Evolutionary conservation across 2,888 invertebrate genomes (phyloP).

Genomic region (Cyclophora punctaria): DNA sequence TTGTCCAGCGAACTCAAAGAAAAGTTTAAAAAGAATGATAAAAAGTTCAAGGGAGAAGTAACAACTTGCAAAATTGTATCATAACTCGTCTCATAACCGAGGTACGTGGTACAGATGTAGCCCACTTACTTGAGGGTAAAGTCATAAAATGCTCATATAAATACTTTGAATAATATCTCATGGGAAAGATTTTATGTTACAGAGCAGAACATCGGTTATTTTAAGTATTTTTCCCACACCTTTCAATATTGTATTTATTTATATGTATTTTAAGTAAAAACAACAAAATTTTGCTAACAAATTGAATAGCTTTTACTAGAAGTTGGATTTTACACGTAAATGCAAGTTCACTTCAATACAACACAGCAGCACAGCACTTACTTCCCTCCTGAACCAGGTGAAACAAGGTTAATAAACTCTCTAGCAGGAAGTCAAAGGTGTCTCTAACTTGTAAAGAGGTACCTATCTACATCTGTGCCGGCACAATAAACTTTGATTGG

Average conservation of each 20-base stretch:
- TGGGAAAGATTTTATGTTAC: no score
- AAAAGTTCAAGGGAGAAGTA: conserved; percentile 10
- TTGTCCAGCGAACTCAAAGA: background rate
- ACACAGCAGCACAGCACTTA: background rate
- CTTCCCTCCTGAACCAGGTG: background rate
- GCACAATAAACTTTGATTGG: conserved; percentile 48
- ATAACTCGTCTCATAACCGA: conserved; percentile 12
- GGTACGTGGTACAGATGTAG: conserved; percentile 1
- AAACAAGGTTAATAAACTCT: background rate
- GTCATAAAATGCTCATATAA: background rate
- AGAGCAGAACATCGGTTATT: no score
- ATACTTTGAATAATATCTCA: no score
- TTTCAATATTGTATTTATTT: no score
- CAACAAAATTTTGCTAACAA: no score
- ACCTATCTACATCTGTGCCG: conserved; percentile 24
- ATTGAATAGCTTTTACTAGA: no score
- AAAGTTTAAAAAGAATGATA: conserved; percentile 9
- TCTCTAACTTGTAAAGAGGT: conserved; percentile 15
- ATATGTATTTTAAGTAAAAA: no score
- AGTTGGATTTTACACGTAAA: no score
- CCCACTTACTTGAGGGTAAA: background rate
- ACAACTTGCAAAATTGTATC: conserved; percentile 16
- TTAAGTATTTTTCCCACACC: no score
- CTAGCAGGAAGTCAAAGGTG: background rate
- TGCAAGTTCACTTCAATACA: no score